Evolutionary conservation across 2,113 vertebrate genomes (phyloP).

Genomic region (Pseudorectes ferrugineus): DNA sequence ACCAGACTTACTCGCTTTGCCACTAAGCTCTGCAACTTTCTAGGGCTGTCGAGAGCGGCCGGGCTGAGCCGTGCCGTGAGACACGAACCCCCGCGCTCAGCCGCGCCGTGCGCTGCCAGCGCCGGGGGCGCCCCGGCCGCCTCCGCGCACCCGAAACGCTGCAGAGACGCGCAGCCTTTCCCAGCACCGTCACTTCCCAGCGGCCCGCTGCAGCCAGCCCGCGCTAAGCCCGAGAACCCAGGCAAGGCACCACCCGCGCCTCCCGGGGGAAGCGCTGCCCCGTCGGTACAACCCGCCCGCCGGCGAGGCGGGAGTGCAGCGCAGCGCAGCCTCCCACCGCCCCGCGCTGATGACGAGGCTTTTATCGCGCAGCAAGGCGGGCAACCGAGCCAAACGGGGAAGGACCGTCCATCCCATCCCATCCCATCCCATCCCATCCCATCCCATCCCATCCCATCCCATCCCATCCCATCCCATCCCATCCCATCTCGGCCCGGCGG

Average conservation of each 20-base stretch:
- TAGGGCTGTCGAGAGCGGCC: accelerated
- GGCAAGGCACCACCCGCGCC: neutral
- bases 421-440: neutral
- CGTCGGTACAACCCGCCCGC: neutral
- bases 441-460: neutral
- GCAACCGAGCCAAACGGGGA: conserved; percentile 21
- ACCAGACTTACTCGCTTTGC: neutral
- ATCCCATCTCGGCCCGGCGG: neutral
- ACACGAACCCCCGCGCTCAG: neutral
- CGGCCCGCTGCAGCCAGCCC: neutral
- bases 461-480: accelerated
- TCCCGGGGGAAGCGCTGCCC: neutral
- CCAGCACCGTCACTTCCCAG: accelerated
- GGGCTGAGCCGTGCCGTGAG: neutral
- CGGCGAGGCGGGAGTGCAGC: neutral
- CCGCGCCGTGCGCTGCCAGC: neutral
- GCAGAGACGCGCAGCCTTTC: neutral
- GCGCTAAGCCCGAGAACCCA: accelerated
- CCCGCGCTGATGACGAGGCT: neutral
- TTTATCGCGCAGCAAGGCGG: neutral
- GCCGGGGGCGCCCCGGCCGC: neutral
- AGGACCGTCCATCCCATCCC: neutral
- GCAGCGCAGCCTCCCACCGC: neutral
- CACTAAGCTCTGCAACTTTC: neutral
- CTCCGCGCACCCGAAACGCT: neutral